Base-by-base conservation (phyloP, 2,888 invertebrate genomes). In the Lasius platythorax region DNA sequence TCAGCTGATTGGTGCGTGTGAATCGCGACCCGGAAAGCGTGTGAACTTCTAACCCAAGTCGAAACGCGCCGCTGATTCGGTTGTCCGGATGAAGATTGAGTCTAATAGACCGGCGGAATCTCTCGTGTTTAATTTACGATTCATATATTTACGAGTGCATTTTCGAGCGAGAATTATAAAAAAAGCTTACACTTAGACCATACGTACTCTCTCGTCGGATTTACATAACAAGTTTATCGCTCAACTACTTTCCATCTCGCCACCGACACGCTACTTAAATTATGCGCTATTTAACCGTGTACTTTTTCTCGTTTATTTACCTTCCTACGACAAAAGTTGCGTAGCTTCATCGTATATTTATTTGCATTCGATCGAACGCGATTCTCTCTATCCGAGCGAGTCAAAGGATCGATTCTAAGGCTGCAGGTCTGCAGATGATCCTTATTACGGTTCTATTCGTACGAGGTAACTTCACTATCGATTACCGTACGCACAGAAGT, bases 1-100 rank as follows among this genome's bases (percentile, higher is more conserved):
- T 67, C 78, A 74, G 64, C 82, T 46, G 66, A 63, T 46, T 53
- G 15, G 46, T 56, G 30, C 30, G 66, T 63, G 18, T 75, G 72
- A 23, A 15, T 46, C 40, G 56, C 72, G 61, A 83, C 50, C 76
- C 72, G 68, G 58, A 61, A 84, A 84, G 50, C 84, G 67, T 82
- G 87, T 64, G 87, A 87, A 87, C 84, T 67, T 50, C 75, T 70
- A 74, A 79, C 64, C 73, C 66, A 46, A 70, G 30, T 82, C 12
- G 66, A 33, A 23, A 0, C 81, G 46, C 23, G 46, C 40, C 40
- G 43, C 15, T 23, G 18, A 23, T n/a, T 50, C 28, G n/a, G 28
- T n/a, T 28, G 28, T 70, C 74, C 58, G 58, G 11, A 28, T 33
- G 23, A 73, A 58, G 3, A 56, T 33, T 9, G 15, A 33, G n/a